Evolutionary conservation across 2,113 vertebrate species (phyloP).

Genomic region (Mirounga angustirostris): DNA sequence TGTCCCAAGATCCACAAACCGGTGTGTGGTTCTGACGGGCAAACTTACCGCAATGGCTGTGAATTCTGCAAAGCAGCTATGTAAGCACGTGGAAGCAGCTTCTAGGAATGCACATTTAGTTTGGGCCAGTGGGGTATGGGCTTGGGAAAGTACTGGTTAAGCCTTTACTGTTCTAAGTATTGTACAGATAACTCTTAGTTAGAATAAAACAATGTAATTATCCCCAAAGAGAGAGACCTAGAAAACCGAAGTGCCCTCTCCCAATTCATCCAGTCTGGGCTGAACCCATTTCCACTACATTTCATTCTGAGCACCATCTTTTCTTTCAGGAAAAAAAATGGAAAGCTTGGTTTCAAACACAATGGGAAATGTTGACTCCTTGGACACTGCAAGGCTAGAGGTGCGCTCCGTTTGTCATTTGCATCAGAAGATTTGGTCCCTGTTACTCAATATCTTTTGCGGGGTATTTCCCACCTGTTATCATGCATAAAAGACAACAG

Average conservation of each 20-base stretch:
- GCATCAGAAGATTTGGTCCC: neutral
- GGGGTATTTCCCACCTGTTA: neutral
- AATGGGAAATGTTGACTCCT: conserved; percentile 63
- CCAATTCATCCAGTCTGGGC: neutral
- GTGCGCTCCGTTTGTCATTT: neutral
- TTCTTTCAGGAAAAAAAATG: conserved; percentile 68
- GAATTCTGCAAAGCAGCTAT: conserved; percentile 70
- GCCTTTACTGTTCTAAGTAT: neutral
- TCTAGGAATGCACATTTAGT: neutral
- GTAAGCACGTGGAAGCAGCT: neutral
- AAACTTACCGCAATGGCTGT: conserved; percentile 66
- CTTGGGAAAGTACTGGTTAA: neutral
- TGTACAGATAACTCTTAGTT: neutral
- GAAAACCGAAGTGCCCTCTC: neutral
- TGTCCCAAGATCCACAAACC: conserved; percentile 50
- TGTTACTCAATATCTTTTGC: neutral
- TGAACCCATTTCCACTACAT: neutral
- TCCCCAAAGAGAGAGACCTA: neutral
- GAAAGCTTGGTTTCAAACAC: conserved; percentile 69
- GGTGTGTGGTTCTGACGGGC: conserved; percentile 65
- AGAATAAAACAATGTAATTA: neutral
- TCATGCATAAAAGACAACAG: neutral
- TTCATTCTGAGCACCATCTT: neutral
- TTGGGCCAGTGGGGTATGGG: neutral
- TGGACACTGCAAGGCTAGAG: neutral